phyloP scores from a whole-genome alignment of 2,888 invertebrate species.

The Junonia oenone region DNA sequence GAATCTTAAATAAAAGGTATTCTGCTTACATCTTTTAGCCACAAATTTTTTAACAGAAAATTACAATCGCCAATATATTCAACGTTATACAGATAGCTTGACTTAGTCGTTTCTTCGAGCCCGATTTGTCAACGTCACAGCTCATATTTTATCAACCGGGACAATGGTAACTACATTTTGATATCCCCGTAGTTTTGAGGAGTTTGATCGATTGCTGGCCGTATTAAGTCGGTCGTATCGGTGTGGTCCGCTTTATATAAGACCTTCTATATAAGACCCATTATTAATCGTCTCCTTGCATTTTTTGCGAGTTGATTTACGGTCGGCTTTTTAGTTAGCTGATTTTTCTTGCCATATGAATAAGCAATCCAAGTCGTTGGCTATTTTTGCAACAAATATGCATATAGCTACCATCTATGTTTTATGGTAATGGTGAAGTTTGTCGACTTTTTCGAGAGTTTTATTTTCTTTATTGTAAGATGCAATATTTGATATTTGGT shows the following conservation, averaged over 20 bases:
- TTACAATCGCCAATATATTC: background rate
- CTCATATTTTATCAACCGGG: slow-evolving; percentile 74
- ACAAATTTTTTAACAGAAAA: too few relatives aligned
- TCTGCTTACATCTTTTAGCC: too few relatives aligned
- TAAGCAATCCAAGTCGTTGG: too few relatives aligned
- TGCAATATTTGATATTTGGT: too few relatives aligned
- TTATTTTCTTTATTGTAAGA: too few relatives aligned
- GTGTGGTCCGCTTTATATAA: slow-evolving; percentile 34
- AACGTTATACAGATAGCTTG: slow-evolving; percentile 15
- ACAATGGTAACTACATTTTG: slow-evolving; percentile 76
- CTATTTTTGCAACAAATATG: too few relatives aligned
- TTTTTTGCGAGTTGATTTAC: slow-evolving; percentile 8
- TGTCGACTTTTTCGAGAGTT: too few relatives aligned
- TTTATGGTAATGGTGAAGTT: too few relatives aligned
- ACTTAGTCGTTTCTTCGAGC: slow-evolving; percentile 37
- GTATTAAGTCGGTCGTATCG: slow-evolving; percentile 33
- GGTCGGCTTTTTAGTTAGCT: background rate
- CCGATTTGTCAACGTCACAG: slow-evolving; percentile 71
- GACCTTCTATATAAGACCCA: slow-evolving; percentile 35
- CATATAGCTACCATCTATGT: too few relatives aligned
- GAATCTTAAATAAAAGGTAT: too few relatives aligned
- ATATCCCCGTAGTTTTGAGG: slow-evolving; percentile 65
- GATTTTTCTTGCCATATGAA: background rate
- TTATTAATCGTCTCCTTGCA: slow-evolving; percentile 34
- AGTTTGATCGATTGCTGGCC: slow-evolving; percentile 60